Percentiles rank a stretch among this genome's conserved stretches.
Conservation (phyloP, 2,888 invertebrate genomes). For the Nudaria mundana region DNA sequence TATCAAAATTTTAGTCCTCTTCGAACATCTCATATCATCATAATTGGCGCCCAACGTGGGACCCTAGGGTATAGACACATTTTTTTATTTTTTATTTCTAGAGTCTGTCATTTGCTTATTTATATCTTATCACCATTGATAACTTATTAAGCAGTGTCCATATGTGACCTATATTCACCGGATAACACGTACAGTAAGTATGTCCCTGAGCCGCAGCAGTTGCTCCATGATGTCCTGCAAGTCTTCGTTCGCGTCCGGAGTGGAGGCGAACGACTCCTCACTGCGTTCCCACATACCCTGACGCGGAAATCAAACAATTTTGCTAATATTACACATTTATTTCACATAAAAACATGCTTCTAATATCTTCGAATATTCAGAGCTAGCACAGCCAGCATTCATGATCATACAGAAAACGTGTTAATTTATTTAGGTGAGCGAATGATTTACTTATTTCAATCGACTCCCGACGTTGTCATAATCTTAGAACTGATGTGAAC, state of each 20-base stretch:
- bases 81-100: too few relatives aligned
- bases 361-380: not conserved
- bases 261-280: constrained; percentile 41
- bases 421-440: too few relatives aligned
- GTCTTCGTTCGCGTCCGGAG: constrained; percentile 49
- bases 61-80: not conserved
- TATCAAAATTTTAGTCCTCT: too few relatives aligned
- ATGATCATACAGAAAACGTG: too few relatives aligned
- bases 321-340: not conserved
- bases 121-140: too few relatives aligned
- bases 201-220: constrained; percentile 47
- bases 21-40: too few relatives aligned
- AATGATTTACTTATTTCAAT: too few relatives aligned
- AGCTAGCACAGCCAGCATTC: not conserved
- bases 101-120: too few relatives aligned
- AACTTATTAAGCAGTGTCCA: too few relatives aligned
- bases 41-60: not conserved
- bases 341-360: not conserved
- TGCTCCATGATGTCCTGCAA: constrained; percentile 54
- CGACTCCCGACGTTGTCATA: too few relatives aligned
- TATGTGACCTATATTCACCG: not conserved
- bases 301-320: constrained; percentile 15
- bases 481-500: too few relatives aligned
- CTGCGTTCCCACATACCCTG: constrained; percentile 65
- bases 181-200: constrained; percentile 54